Base-by-base conservation (phyloP, 2,888 invertebrate species). In the Eueremaeus valkanovi region DNA sequence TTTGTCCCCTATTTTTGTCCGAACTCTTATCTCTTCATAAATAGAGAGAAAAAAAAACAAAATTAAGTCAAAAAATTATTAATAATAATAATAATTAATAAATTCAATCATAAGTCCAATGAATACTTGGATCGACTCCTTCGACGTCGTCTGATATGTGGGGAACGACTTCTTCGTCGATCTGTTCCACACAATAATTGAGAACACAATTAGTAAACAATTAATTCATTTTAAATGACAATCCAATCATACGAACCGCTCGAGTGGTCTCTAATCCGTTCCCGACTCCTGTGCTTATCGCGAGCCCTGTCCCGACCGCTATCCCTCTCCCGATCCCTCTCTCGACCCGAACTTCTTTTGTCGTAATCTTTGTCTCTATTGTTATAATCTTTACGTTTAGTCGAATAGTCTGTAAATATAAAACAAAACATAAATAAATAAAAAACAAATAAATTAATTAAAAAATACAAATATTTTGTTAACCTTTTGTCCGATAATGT, bases 1-100 rank as follows among this genome's bases (percentile, higher is more conserved):
- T 78, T n/a, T 79, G 78, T 18, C 79, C 78, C 27, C 79, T 76
- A 61, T 76, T 75, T 3, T 76, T 13, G 24, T 27, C 74, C n/a
- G 42, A 68, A 13, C 8, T 68, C 3, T 68, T 31, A 18, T 33
- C 21, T 6, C 29, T 49, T 49, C 16, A 49, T 49, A n/a, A n/a
- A n/a, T n/a, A n/a, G n/a, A n/a, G n/a, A n/a, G n/a, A n/a, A n/a
- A n/a, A n/a, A n/a, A n/a, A n/a, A n/a, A n/a, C n/a, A n/a, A n/a
- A n/a, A n/a, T n/a, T n/a, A n/a, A n/a, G n/a, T n/a, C n/a, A n/a
- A n/a, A n/a, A n/a, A n/a, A n/a, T n/a, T n/a, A n/a, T n/a, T n/a
- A n/a, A n/a, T n/a, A n/a, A n/a, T n/a, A n/a, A n/a, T n/a, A n/a
- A n/a, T n/a, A n/a, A n/a, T n/a, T n/a, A 16, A 49, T 49, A 49